A percentile compares a stretch with the other conserved stretches of the same genome.
Evolutionary conservation across 2,113 vertebrate genomes (phyloP).

Genomic region (Bujurquina vittata): DNA sequence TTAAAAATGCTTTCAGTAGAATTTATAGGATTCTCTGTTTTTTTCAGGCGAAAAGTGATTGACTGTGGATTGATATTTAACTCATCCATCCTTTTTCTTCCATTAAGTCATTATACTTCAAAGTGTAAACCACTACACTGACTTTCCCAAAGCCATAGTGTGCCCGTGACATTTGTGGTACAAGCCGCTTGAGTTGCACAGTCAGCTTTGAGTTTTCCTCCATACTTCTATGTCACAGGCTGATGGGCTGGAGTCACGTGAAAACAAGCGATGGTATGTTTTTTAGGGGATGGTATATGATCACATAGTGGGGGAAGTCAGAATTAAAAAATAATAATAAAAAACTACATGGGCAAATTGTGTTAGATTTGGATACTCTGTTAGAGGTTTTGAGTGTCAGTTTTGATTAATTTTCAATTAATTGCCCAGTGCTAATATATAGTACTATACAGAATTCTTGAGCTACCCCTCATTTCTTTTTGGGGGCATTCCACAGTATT

Average conservation of each 20-base stretch:
- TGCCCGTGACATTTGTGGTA: no score
- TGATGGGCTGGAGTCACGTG: not conserved
- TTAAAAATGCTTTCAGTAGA: not conserved
- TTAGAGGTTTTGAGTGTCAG: not conserved
- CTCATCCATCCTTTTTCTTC: not conserved
- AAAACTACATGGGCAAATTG: not conserved
- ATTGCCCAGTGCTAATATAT: not conserved
- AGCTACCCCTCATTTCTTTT: fast-evolving
- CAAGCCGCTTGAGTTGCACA: no score
- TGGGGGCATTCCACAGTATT: not conserved
- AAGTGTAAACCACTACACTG: not conserved
- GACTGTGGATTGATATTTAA: not conserved
- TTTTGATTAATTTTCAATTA: not conserved
- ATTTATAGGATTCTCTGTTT: not conserved
- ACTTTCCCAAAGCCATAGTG: not conserved
- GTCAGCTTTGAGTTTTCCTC: no score
- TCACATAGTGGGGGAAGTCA: not conserved
- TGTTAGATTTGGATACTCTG: not conserved
- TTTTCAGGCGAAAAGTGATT: not conserved
- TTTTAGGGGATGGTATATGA: not conserved
- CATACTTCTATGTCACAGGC: no score
- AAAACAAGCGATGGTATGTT: not conserved
- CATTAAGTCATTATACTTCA: not conserved
- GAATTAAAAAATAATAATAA: not conserved
- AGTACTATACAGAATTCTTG: not conserved